Percentiles rank a stretch among this genome's conserved stretches.
Evolutionary conservation across 2,797 vertebrate genomes (phyloP).

Genomic region (Enteromius anoplus): DNA sequence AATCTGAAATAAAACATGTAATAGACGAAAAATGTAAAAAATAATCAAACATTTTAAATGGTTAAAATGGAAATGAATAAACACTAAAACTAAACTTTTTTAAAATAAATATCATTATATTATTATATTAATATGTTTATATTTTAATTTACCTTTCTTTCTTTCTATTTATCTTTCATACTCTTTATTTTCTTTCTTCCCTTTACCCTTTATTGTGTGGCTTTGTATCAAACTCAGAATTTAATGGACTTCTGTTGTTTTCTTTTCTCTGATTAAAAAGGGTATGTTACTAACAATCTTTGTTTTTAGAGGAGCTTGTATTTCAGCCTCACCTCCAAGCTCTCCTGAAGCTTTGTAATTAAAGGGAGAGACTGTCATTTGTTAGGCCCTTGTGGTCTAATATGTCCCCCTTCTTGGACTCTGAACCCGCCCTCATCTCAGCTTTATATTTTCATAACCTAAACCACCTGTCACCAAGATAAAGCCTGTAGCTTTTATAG

Average conservation of each 20-base stretch:
- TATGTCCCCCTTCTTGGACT: slow-evolving; percentile 40
- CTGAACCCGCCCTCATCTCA: slow-evolving; percentile 43
- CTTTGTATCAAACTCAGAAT: slow-evolving; percentile 10
- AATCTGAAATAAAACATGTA: neutral
- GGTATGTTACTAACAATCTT: neutral
- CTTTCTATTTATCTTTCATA: neutral
- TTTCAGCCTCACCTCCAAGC: slow-evolving; percentile 43
- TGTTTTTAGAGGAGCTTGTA: slow-evolving; percentile 38
- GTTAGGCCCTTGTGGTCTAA: slow-evolving; percentile 48
- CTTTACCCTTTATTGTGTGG: neutral
- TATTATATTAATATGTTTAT: no score
- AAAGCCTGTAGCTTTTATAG: slow-evolving; percentile 56
- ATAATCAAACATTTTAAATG: neutral
- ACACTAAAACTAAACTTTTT: neutral
- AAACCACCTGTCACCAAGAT: slow-evolving; percentile 57
- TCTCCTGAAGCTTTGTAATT: slow-evolving; percentile 32
- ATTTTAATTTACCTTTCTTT: neutral
- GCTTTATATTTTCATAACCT: slow-evolving; percentile 53
- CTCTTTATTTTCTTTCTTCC: neutral
- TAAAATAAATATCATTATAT: neutral
- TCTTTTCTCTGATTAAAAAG: slow-evolving; percentile 26
- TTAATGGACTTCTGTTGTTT: slow-evolving; percentile 28
- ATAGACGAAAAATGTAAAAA: neutral
- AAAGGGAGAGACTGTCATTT: slow-evolving; percentile 52
- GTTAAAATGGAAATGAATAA: neutral